These are phyloP conservation scores for Cossypha heuglini DNA, from an alignment of 2,797 vertebrate species.

Conservation along the genomic window DNA sequence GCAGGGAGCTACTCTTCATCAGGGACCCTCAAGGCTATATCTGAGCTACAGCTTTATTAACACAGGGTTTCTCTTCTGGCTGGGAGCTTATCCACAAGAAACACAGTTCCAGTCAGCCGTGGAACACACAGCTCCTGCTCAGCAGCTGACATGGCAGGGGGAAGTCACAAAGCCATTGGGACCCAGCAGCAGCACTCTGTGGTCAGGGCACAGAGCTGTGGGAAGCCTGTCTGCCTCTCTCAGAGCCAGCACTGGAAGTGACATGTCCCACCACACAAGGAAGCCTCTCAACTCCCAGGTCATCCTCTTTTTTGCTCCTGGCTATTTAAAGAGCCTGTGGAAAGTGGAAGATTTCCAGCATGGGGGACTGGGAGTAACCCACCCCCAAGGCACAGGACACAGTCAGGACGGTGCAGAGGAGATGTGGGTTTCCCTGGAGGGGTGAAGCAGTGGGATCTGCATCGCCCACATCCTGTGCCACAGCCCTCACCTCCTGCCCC, in stretches of 20 bases:
- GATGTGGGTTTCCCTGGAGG: not conserved
- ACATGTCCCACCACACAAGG: not conserved
- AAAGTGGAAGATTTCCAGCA: not conserved
- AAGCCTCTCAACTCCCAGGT: not conserved
- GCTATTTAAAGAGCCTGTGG: not conserved
- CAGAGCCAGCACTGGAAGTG: fast-evolving
- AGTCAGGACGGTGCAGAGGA: fast-evolving
- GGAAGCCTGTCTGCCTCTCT: not conserved
- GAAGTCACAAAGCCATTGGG: not conserved
- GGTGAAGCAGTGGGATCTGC: not conserved
- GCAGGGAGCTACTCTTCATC: not conserved
- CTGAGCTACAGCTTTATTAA: not conserved
- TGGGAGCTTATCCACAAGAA: not conserved
- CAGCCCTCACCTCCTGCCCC: not conserved
- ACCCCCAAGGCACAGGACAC: fast-evolving
- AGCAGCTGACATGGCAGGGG: not conserved
- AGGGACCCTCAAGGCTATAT: not conserved
- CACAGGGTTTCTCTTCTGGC: not conserved
- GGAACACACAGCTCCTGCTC: not conserved
- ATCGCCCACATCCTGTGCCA: not conserved
- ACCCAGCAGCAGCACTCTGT: not conserved
- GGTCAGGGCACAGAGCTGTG: not conserved
- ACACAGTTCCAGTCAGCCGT: not conserved
- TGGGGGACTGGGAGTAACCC: not conserved
- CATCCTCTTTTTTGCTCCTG: not conserved